A percentile compares a stretch with the other conserved stretches of the same genome.
phyloP scores from a whole-genome alignment of 1,140 invertebrate species.

The Lordiphosa clarofinis region DNA sequence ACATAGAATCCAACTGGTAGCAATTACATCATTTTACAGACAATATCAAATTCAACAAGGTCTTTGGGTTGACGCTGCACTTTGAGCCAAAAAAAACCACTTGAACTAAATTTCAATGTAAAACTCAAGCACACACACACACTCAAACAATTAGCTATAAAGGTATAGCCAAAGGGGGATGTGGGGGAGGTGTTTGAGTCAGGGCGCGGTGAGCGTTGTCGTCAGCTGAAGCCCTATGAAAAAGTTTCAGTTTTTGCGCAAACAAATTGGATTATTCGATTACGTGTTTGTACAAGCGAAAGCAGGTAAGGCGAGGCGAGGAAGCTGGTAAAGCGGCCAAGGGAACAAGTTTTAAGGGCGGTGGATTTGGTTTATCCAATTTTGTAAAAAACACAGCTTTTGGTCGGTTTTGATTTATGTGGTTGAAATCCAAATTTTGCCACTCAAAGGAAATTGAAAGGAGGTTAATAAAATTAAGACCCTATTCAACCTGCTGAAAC shows the following conservation, averaged over 20 bases:
- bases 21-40: constrained; percentile 59
- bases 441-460: constrained; percentile 48
- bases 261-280: constrained; percentile 78
- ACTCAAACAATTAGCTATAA: constrained; percentile 62
- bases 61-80: constrained; percentile 10
- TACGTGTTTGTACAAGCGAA: constrained; percentile 68
- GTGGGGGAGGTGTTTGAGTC: constrained; percentile 8
- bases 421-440: constrained; percentile 6
- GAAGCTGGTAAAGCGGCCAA: constrained; percentile 51
- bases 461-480: constrained; percentile 42
- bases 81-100: constrained; percentile 33
- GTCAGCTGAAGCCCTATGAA: constrained; percentile 67
- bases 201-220: constrained; percentile 20
- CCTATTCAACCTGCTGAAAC: not conserved
- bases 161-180: not conserved
- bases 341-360: constrained; percentile 63
- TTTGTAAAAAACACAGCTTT: constrained; percentile 5
- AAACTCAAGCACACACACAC: constrained; percentile 43
- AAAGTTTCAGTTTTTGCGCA: constrained; percentile 75
- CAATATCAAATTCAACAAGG: constrained; percentile 24
- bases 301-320: constrained; percentile 17
- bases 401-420: no score
- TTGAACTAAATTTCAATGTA: constrained; percentile 32
- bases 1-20: constrained; percentile 22
- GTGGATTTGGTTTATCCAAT: constrained; percentile 25